phyloP scores from a whole-genome alignment of 2,113 vertebrate genomes.

The Boulengeromyrus knoepffleri region DNA sequence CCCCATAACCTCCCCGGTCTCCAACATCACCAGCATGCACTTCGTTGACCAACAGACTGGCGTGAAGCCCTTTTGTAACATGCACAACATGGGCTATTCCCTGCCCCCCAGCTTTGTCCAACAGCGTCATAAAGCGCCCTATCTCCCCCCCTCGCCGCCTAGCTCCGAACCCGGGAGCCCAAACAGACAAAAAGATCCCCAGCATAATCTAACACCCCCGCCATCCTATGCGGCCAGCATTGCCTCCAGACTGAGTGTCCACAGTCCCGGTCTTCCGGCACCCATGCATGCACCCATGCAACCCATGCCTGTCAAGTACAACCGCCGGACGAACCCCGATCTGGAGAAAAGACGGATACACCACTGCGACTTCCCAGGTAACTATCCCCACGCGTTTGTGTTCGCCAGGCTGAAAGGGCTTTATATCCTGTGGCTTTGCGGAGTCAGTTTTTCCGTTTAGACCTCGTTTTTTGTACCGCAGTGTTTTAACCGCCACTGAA shows the following conservation, averaged over 20 bases:
- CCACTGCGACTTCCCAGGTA: slow-evolving; percentile 90
- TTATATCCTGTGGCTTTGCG: neutral
- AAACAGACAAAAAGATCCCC: slow-evolving; percentile 77
- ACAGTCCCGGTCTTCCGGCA: slow-evolving; percentile 62
- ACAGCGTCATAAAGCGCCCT: slow-evolving; percentile 64
- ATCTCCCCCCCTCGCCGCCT: slow-evolving; percentile 88
- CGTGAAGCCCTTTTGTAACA: slow-evolving; percentile 64
- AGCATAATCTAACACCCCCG: slow-evolving; percentile 83
- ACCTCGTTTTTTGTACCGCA: neutral
- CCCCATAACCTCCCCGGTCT: slow-evolving; percentile 64
- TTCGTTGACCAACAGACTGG: slow-evolving; percentile 61
- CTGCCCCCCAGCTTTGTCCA: slow-evolving; percentile 64
- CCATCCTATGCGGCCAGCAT: slow-evolving; percentile 88
- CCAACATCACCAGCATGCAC: slow-evolving; percentile 66
- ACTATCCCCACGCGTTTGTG: slow-evolving; percentile 8
- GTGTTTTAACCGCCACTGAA: slow-evolving; percentile 7
- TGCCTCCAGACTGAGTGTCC: slow-evolving; percentile 80
- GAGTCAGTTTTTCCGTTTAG: neutral
- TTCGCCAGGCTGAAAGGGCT: neutral
- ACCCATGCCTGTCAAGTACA: slow-evolving; percentile 67
- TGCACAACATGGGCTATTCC: slow-evolving; percentile 66
- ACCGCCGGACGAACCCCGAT: slow-evolving; percentile 88
- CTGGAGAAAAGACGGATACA: slow-evolving; percentile 92
- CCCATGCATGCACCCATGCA: slow-evolving; percentile 57
- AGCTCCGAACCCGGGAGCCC: slow-evolving; percentile 91